Conservation (phyloP, 1,140 invertebrate genomes). For the Brachionus paranguensis region DNA sequence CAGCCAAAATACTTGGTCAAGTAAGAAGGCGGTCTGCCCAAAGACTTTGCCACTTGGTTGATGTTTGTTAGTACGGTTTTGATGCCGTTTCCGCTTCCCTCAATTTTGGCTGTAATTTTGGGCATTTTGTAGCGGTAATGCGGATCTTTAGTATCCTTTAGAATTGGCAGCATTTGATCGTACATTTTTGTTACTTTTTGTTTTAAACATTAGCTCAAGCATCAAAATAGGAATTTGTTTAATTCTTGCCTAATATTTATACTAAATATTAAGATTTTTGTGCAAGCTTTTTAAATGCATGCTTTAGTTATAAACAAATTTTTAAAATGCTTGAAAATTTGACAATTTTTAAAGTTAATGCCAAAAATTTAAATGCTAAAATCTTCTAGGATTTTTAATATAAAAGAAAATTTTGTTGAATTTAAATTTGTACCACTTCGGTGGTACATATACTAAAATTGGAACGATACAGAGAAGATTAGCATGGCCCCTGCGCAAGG, state of each 20-base stretch:
- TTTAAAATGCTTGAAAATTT: neutral
- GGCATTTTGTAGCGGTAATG: slow-evolving; percentile 99
- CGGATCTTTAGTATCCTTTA: slow-evolving; percentile 67
- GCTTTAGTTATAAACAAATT: neutral
- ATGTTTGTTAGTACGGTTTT: slow-evolving; percentile 99
- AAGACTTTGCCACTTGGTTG: slow-evolving; percentile 92
- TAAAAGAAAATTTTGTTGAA: neutral
- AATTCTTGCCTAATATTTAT: neutral
- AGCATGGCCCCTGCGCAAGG: slow-evolving; percentile 85
- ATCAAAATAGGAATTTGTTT: neutral
- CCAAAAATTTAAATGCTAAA: neutral
- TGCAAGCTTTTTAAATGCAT: neutral
- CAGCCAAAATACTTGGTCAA: slow-evolving; percentile 99
- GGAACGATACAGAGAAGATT: slow-evolving; percentile 88
- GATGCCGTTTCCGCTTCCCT: slow-evolving; percentile 93
- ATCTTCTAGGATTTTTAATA: neutral
- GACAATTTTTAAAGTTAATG: neutral
- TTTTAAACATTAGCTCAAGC: neutral
- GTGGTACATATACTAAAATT: slow-evolving; percentile 60
- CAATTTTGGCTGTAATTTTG: slow-evolving; percentile 81
- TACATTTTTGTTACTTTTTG: neutral
- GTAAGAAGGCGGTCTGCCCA: slow-evolving; percentile 93
- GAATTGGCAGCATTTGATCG: neutral
- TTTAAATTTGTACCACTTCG: slow-evolving; percentile 42
- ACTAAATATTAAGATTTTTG: neutral